Evolutionary conservation across 2,888 invertebrate species (phyloP).

Genomic region (Parnassius glacialis): DNA sequence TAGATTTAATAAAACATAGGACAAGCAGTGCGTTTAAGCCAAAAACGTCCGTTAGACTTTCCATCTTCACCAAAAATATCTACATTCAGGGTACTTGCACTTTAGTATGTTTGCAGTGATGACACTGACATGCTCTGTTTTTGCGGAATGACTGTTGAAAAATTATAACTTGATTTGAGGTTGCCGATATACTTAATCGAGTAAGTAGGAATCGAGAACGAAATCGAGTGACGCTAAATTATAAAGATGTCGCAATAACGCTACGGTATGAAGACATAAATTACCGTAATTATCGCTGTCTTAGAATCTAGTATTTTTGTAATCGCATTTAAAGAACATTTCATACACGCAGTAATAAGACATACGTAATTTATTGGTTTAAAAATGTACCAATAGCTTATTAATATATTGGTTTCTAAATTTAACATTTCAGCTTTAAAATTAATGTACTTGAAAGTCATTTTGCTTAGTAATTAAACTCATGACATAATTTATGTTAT

Average conservation of each 20-base stretch:
- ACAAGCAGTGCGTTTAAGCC: too few relatives aligned
- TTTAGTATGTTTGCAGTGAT: constrained; percentile 35
- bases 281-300: constrained; percentile 7
- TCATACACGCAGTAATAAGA: too few relatives aligned
- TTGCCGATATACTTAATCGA: constrained; percentile 27
- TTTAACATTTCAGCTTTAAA: too few relatives aligned
- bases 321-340: neutral
- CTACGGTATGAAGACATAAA: neutral
- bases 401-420: too few relatives aligned
- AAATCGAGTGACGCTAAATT: constrained; percentile 20
- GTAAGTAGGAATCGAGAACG: constrained; percentile 24
- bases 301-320: constrained; percentile 2
- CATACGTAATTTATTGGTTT: too few relatives aligned
- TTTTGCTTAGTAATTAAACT: too few relatives aligned
- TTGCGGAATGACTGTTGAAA: constrained; percentile 37
- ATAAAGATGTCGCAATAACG: constrained; percentile 7
- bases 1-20: too few relatives aligned
- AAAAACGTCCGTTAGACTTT: too few relatives aligned
- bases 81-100: neutral
- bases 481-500: too few relatives aligned
- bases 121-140: constrained; percentile 41
- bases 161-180: constrained; percentile 33
- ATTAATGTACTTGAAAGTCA: too few relatives aligned
- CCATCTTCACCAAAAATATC: neutral
- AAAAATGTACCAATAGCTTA: too few relatives aligned